Evolutionary conservation across 2,888 invertebrate species (phyloP).

Genomic region (Drosophila maculinotata): DNA sequence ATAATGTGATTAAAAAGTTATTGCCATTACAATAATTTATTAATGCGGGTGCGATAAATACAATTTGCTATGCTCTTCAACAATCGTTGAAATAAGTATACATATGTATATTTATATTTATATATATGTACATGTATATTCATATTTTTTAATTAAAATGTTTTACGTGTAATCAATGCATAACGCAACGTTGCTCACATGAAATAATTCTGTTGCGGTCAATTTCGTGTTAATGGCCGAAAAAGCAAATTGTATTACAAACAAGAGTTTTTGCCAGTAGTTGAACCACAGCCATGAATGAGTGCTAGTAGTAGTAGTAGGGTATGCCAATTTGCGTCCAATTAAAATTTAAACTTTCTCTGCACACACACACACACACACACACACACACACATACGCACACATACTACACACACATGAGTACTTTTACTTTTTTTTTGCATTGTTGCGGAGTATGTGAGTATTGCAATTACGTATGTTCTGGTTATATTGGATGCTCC

Average conservation of each 20-base stretch:
- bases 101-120: neutral
- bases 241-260: constrained; percentile 29
- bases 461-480: constrained; percentile 7
- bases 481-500: neutral
- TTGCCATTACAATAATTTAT: constrained; percentile 50
- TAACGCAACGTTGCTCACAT: constrained; percentile 33
- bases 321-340: constrained; percentile 62
- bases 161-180: constrained; percentile 55
- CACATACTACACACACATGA: neutral
- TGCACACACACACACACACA: constrained; percentile 16
- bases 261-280: constrained; percentile 13
- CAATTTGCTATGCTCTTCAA: constrained; percentile 30
- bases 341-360: constrained; percentile 56
- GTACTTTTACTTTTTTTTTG: neutral
- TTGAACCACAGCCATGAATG: constrained; percentile 5
- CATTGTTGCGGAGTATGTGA: too few relatives aligned
- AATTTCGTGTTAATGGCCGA: constrained; percentile 41
- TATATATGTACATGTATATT: neutral
- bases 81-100: constrained; percentile 23
- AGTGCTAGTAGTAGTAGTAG: constrained; percentile 18
- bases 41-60: constrained; percentile 54
- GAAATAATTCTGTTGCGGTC: constrained; percentile 58
- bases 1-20: constrained; percentile 14
- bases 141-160: constrained; percentile 63
- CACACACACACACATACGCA: too few relatives aligned